Percentiles rank a stretch among this genome's conserved stretches.
Conservation (phyloP, 2,797 vertebrate species). For the Falco rusticolus region DNA sequence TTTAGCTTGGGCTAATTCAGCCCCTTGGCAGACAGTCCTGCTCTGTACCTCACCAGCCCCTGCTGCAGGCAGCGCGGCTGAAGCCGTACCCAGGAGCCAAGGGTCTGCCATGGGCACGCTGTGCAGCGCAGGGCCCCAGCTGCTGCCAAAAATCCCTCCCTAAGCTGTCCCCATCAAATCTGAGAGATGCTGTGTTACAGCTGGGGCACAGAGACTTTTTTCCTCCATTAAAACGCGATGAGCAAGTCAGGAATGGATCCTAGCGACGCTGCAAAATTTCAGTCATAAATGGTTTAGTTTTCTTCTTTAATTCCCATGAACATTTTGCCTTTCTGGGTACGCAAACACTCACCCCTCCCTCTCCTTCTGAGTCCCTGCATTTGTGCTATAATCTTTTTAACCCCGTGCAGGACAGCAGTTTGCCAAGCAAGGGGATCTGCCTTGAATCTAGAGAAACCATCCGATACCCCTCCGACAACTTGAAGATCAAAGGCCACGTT, state of each 20-base stretch:
- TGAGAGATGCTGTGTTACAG: neutral
- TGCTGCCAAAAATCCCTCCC: fast-evolving
- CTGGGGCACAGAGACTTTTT: neutral
- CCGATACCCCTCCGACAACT: neutral
- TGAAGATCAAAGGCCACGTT: neutral
- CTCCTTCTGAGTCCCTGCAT: neutral
- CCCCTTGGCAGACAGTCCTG: neutral
- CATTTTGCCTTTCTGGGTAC: neutral
- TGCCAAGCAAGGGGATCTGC: neutral
- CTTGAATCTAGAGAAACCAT: neutral
- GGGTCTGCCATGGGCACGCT: neutral
- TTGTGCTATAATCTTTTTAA: neutral
- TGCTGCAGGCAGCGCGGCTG: neutral
- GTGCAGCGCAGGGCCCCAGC: fast-evolving
- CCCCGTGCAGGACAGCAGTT: neutral
- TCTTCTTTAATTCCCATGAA: neutral
- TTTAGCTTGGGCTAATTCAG: neutral
- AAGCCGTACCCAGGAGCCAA: neutral
- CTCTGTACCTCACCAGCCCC: neutral
- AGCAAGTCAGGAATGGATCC: neutral
- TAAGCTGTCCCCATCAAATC: too few relatives aligned
- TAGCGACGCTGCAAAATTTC: neutral
- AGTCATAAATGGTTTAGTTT: neutral
- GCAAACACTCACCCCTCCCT: neutral
- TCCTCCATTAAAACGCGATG: neutral